phyloP scores from a whole-genome alignment of 2,888 invertebrate genomes.

The Dryadula phaetusa region DNA sequence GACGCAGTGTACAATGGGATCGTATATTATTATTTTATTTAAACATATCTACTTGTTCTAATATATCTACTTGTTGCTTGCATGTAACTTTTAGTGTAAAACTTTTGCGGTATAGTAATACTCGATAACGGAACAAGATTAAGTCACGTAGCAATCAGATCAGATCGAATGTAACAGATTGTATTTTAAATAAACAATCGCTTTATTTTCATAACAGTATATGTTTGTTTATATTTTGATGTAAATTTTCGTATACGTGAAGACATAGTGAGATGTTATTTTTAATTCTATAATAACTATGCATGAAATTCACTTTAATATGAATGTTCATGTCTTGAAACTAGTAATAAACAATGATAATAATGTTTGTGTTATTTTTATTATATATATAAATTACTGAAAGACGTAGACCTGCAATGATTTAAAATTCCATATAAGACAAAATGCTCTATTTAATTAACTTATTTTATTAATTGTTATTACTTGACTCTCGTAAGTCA shows the following conservation, averaged over 20 bases:
- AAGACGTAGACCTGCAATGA: too few species aligned
- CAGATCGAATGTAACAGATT: neutral
- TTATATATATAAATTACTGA: too few species aligned
- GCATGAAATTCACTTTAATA: too few species aligned
- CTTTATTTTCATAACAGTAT: neutral
- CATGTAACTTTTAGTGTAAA: neutral
- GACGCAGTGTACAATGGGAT: constrained; percentile 15
- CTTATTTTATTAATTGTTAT: neutral
- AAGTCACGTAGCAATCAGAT: constrained; percentile 4
- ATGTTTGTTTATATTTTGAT: neutral
- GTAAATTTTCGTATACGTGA: neutral
- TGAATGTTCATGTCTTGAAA: too few species aligned
- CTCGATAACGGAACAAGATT: neutral
- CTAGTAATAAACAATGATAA: too few species aligned
- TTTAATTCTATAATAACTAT: too few species aligned
- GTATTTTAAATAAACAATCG: constrained; percentile 1
- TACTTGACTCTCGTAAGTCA: neutral
- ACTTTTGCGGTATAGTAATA: neutral
- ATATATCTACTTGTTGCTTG: neutral
- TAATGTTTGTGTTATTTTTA: too few species aligned
- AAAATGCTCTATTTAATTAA: neutral
- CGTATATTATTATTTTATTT: neutral
- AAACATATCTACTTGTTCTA: too few species aligned
- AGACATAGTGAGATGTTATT: neutral
- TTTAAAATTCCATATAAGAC: too few species aligned